Evolutionary conservation across 2,888 invertebrate genomes (phyloP).

Genomic region (Villa cingulata): DNA sequence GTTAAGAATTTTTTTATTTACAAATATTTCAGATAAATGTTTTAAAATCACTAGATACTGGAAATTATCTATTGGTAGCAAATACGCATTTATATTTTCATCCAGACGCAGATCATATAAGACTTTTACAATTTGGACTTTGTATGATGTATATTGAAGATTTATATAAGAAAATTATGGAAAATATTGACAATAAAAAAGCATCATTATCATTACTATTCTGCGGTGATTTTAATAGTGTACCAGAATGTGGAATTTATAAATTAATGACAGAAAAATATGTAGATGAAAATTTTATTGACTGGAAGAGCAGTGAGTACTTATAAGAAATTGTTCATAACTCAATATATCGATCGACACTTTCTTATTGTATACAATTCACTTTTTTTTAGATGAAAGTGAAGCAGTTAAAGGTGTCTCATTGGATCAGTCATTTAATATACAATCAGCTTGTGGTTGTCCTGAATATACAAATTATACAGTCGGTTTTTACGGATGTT

Average conservation of each 20-base stretch:
- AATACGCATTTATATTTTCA: slow-evolving; percentile 93
- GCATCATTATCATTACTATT: slow-evolving; percentile 48
- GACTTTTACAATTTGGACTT: slow-evolving; percentile 70
- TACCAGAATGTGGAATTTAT: slow-evolving; percentile 69
- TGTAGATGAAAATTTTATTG: slow-evolving; percentile 49
- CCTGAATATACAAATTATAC: slow-evolving; percentile 79
- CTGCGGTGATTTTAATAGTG: slow-evolving; percentile 89
- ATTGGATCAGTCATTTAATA: slow-evolving; percentile 47
- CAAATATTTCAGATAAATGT: slow-evolving; percentile 36
- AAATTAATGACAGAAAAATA: slow-evolving; percentile 57
- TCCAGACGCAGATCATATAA: slow-evolving; percentile 78
- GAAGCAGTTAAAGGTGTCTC: slow-evolving; percentile 51
- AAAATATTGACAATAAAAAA: slow-evolving; percentile 30
- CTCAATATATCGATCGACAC: neutral
- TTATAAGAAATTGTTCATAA: neutral
- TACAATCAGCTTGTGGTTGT: slow-evolving; percentile 71
- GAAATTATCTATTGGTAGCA: slow-evolving; percentile 51
- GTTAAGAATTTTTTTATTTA: slow-evolving; percentile 7
- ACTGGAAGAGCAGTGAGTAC: slow-evolving; percentile 67
- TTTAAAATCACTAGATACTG: slow-evolving; percentile 44
- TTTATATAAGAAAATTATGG: slow-evolving; percentile 32
- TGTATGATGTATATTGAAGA: slow-evolving; percentile 55
- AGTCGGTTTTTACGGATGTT: slow-evolving; percentile 62
- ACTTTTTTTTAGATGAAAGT: slow-evolving; percentile 41
- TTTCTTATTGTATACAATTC: neutral